phyloP scores from a whole-genome alignment of 2,113 vertebrate genomes.

The Uria lomvia region DNA sequence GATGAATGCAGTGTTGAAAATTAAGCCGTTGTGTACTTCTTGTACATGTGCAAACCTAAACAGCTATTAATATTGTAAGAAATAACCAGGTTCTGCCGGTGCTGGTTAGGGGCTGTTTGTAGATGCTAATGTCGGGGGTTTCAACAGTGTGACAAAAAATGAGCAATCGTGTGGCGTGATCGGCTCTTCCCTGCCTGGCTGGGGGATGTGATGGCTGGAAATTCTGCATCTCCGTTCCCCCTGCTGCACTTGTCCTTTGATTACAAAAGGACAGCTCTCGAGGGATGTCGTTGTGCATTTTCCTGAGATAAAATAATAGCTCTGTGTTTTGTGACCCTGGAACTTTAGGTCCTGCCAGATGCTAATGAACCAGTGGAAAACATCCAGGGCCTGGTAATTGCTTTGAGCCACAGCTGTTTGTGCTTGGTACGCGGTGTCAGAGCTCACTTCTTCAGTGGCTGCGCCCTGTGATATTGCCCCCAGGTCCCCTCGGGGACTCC shows the following conservation, averaged over 20 bases:
- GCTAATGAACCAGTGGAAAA: constrained; percentile 43
- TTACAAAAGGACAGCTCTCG: constrained; percentile 26
- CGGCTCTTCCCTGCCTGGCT: neutral
- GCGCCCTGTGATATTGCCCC: neutral
- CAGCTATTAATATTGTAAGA: neutral
- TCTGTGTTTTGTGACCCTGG: constrained; percentile 41
- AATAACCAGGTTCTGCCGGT: neutral
- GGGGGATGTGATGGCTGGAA: neutral
- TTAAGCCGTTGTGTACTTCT: neutral
- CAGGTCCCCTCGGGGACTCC: fast-evolving
- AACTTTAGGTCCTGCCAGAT: constrained; percentile 47
- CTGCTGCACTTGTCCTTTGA: neutral
- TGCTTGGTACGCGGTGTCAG: neutral
- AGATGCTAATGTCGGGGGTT: neutral
- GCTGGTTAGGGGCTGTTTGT: neutral
- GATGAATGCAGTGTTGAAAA: neutral
- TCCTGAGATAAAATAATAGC: constrained; percentile 22
- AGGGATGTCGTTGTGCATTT: neutral
- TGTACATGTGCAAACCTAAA: neutral
- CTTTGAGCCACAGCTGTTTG: constrained; percentile 34
- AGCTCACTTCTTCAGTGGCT: neutral
- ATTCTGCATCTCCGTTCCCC: neutral
- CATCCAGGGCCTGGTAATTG: constrained; percentile 32
- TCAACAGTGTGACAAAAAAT: neutral
- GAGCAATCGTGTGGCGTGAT: neutral